Evolutionary conservation across 2,888 invertebrate genomes (phyloP).

Genomic region (Drosophila incognita): DNA sequence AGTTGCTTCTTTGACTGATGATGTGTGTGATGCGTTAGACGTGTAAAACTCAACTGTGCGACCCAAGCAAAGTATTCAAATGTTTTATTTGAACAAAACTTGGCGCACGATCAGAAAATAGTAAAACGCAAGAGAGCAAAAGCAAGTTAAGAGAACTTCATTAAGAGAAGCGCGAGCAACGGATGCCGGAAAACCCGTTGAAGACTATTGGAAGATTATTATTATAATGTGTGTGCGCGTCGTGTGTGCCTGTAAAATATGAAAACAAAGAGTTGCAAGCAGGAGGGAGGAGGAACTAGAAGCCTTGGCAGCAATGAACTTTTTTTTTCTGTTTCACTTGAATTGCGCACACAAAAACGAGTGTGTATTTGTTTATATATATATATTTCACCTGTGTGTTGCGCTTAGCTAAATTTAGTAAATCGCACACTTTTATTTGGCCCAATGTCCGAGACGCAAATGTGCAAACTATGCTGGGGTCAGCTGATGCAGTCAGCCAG

Average conservation of each 20-base stretch:
- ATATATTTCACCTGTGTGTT: slow-evolving; percentile 69
- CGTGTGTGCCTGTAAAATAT: slow-evolving; percentile 26
- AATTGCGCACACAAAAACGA: slow-evolving; percentile 53
- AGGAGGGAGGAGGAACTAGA: slow-evolving; percentile 20
- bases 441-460: slow-evolving; percentile 77
- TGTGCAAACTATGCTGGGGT: slow-evolving; percentile 77
- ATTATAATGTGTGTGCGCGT: slow-evolving; percentile 3
- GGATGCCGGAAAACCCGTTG: slow-evolving; percentile 64
- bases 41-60: slow-evolving; percentile 75
- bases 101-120: slow-evolving; percentile 73
- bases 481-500: slow-evolving; percentile 46
- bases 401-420: slow-evolving; percentile 69
- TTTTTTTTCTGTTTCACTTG: slow-evolving; percentile 52
- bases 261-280: slow-evolving; percentile 47
- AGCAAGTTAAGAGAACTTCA: slow-evolving; percentile 29
- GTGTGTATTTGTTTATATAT: slow-evolving; percentile 27
- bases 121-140: slow-evolving; percentile 56
- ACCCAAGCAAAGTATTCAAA: slow-evolving; percentile 65
- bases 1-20: slow-evolving; percentile 34
- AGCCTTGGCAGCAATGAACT: slow-evolving; percentile 65
- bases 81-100: slow-evolving; percentile 76
- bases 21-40: slow-evolving; percentile 72
- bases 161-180: slow-evolving; percentile 18
- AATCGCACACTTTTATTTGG: slow-evolving; percentile 80
- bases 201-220: slow-evolving; percentile 34